Evolutionary conservation across 2,888 invertebrate genomes (phyloP), one percentile per base, ranked within the genome.

Genomic region (Tiliacea citrago): DNA sequence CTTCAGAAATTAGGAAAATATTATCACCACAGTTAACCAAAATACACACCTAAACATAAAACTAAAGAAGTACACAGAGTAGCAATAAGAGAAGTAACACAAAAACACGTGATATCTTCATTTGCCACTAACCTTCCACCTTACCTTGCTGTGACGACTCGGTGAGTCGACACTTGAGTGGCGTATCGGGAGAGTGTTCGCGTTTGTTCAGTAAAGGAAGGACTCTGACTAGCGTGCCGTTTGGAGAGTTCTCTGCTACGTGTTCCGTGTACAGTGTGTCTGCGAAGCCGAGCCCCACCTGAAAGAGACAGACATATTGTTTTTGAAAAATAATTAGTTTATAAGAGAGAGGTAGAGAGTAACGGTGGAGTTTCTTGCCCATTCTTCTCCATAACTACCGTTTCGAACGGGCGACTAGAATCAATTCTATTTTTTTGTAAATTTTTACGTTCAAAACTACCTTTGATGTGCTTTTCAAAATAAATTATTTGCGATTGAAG

Each of bases 211-310:
- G 97, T 16, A 98, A 97, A 0, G 98, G 97, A 68, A 99, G 92
- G 9, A 97, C 97, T 89, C 98, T 97, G 16, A 98, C 96, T 24
- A 98, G 92, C 4, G 97, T 97, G 24, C 97, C 97, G 63, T 97
- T 97, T 0, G 96, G 95, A 0, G 98, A 97, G 92, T 98, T 98
- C 93, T 99, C 99, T 0, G 98, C 97, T 0, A 99, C 97, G 77
- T 98, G 98, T 1, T 98, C 97, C 67, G 98, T 98, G 91, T 99
- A 99, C 0, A 98, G 97, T 66, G 98, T 98, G 90, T 99, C 99
- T 10, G 98, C 98, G 91, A 99, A 99, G 1, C 99, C 98, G 47
- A 99, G 96, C 1, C 98, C 98, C 10, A 98, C 97, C 96, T 98
- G 90, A 0, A 35, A 51, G 4, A 18, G n/a, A 35, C 51, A 65